phyloP scores from a whole-genome alignment of 2,888 invertebrate species.

The Enoplolaimus lenunculus region DNA sequence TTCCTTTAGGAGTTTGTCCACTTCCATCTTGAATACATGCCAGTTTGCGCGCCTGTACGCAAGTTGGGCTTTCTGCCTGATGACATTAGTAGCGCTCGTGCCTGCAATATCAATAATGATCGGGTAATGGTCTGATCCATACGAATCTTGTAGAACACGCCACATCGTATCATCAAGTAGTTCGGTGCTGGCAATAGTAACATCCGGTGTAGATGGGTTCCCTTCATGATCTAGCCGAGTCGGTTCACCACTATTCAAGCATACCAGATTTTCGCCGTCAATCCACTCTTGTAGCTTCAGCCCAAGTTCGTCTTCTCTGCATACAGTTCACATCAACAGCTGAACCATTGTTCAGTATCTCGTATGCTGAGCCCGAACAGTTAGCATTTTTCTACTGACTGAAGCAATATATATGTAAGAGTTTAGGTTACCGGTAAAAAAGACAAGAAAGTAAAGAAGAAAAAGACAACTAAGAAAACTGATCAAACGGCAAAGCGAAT shows the following conservation, averaged over 20 bases:
- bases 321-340: too few species aligned
- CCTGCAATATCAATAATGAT: conserved; percentile 5
- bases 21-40: too few species aligned
- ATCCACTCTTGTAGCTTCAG: conserved; percentile 5
- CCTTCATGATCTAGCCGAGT: not conserved
- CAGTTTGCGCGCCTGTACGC: too few species aligned
- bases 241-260: not conserved
- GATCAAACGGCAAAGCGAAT: too few species aligned
- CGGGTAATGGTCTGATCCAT: conserved; percentile 7
- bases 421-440: too few species aligned
- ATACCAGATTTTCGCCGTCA: not conserved
- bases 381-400: too few species aligned
- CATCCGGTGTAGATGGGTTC: not conserved
- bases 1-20: too few species aligned
- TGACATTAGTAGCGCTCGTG: not conserved
- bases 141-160: not conserved
- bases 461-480: too few species aligned
- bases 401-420: too few species aligned
- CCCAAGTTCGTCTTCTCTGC: not conserved
- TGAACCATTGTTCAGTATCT: too few species aligned
- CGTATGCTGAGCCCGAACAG: too few species aligned
- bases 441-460: too few species aligned
- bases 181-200: not conserved
- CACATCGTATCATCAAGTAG: not conserved
- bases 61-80: not conserved